Base-by-base conservation (phyloP, 1,140 invertebrate species). In the Pachyrhynchus sulphureomaculatus region DNA sequence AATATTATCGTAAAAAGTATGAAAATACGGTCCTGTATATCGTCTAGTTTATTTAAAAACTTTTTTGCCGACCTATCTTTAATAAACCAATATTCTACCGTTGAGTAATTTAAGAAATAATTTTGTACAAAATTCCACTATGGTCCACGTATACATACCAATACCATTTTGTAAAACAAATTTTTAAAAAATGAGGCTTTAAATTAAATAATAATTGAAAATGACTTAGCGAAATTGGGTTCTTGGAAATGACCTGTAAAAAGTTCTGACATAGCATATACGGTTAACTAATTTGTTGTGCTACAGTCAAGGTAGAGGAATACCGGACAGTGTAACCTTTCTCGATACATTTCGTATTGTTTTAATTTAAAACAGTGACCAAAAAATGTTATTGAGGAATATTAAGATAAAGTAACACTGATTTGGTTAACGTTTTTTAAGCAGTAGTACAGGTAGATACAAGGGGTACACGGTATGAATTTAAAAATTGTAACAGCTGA, bases 151-250 rank as follows among this genome's bases (percentile, higher is more conserved):
- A 44, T 23, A 44, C 41, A 10, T 29, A 23, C 10, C 41, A 15
- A 49, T 29, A 32, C 47, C 24, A 34, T 32, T 29, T 23, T 29
- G 17, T 53, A 37, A 55, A 55, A 55, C 32, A 59, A 45, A 32
- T 49, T 29, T 17, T 18, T 54, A 62, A 62, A 61, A 62, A 62
- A 55, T 37, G 39, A 62, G 34, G 32, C 59, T 55, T 55, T 54
- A 62, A 62, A 62, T 62, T 62, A 62, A 62, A 62, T 62, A 51
- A 62, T 62, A 55, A 62, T 62, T 62, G 59, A 55, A 62, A 62
- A 62, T 62, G 59, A 62, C 59, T 62, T 55, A 39, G 59, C 59
- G 49, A 49, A 48, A 62, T 62, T 55, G 41, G 59, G 41, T 62
- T 62, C 59, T 62, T 41, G 49, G 59, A 62, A 62, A 62, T 52